A percentile compares a stretch with the other conserved stretches of the same genome.
Conservation (phyloP, 2,888 invertebrate species). For the Philaethria dido region DNA sequence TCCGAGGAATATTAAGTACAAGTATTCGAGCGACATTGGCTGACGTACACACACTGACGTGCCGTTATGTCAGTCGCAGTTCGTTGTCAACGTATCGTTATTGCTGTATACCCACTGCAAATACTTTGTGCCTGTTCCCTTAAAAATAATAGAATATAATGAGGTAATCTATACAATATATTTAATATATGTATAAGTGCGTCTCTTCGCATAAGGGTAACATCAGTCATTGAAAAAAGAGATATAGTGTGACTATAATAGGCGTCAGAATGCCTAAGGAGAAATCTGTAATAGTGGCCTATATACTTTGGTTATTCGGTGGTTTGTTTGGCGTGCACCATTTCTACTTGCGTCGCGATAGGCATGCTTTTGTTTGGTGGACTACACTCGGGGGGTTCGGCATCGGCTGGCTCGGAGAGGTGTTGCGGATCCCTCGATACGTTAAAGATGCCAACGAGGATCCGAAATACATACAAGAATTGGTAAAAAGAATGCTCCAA, state of each 20-base stretch:
- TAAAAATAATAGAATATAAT: neutral
- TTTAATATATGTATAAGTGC: neutral
- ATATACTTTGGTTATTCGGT: constrained; percentile 93
- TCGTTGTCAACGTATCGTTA: constrained; percentile 18
- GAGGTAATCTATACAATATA: neutral
- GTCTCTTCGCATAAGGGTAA: neutral
- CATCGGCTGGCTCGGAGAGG: constrained; percentile 93
- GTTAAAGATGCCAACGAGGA: constrained; percentile 92
- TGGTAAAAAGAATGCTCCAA: constrained; percentile 84
- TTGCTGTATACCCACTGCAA: constrained; percentile 9
- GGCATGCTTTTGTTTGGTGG: constrained; percentile 96
- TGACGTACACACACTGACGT: constrained; percentile 32
- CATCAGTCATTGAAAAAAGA: neutral
- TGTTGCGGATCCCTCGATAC: constrained; percentile 93
- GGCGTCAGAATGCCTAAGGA: constrained; percentile 51
- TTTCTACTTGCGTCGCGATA: constrained; percentile 93
- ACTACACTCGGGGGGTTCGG: constrained; percentile 94
- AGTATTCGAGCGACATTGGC: constrained; percentile 25
- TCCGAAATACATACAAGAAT: constrained; percentile 85
- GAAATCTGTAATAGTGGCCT: constrained; percentile 88
- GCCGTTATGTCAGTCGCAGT: constrained; percentile 18
- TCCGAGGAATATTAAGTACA: constrained; percentile 14
- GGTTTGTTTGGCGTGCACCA: constrained; percentile 96
- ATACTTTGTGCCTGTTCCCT: neutral
- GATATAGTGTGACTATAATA: constrained; percentile 48